phyloP scores from a whole-genome alignment of 2,113 vertebrate genomes.

The Plecturocebus donacophilus region DNA sequence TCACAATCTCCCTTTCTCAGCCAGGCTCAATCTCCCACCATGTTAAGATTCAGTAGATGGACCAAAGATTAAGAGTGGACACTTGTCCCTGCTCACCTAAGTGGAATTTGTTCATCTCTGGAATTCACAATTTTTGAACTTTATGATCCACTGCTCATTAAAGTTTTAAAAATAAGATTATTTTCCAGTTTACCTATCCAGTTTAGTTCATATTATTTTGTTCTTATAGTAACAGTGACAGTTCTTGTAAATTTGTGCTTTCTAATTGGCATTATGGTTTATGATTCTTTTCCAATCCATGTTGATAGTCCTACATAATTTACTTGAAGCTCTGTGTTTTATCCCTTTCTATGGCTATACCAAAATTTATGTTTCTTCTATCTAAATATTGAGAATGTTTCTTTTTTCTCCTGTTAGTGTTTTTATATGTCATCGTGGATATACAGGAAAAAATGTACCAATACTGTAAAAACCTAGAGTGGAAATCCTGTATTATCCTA shows the following conservation, averaged over 20 bases:
- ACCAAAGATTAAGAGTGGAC: no score
- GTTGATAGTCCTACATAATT: background rate
- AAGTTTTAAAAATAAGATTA: no score
- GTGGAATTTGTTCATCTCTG: background rate
- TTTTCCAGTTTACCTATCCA: no score
- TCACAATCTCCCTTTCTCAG: background rate
- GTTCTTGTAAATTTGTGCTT: background rate
- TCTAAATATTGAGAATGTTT: background rate
- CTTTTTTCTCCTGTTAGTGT: background rate
- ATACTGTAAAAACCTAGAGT: background rate
- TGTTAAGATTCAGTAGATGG: background rate
- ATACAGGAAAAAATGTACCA: background rate
- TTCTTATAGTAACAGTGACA: background rate
- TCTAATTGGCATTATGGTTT: background rate
- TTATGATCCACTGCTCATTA: accelerated
- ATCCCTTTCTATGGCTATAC: background rate
- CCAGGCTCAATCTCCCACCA: background rate
- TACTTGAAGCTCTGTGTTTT: background rate
- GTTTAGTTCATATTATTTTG: no score
- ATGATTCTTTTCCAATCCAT: background rate
- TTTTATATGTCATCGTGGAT: background rate
- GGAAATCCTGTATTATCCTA: background rate
- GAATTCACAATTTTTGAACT: background rate
- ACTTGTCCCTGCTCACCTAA: background rate
- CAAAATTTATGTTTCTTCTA: background rate